A percentile compares a stretch with the other conserved stretches of the same genome.
phyloP scores from a whole-genome alignment of 1,140 invertebrate species.

The Drosophila littoralis region DNA sequence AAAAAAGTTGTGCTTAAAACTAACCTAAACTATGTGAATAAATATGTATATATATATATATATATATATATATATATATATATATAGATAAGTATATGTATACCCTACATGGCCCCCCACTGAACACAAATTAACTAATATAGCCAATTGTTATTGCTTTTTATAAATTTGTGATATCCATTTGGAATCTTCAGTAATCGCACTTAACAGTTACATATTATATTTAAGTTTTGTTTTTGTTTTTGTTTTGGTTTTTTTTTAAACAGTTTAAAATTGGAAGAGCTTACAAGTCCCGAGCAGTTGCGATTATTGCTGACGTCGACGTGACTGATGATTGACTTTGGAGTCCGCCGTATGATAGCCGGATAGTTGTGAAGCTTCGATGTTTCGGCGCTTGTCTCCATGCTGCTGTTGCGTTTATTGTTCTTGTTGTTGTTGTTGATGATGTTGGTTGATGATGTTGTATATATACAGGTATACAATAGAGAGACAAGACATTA shows the following conservation, averaged over 20 bases:
- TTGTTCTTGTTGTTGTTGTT: constrained; percentile 24
- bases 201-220: constrained; percentile 15
- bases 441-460: constrained; percentile 27
- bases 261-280: constrained; percentile 72
- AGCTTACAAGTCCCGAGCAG: constrained; percentile 65
- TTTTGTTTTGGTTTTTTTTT: constrained; percentile 29
- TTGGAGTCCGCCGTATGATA: constrained; percentile 7
- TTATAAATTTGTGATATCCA: constrained; percentile 24
- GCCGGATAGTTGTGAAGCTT: not conserved
- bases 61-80: constrained; percentile 13
- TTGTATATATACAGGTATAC: constrained; percentile 77
- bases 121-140: constrained; percentile 24
- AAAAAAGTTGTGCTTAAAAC: constrained; percentile 41
- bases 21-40: constrained; percentile 37
- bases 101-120: constrained; percentile 24
- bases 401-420: constrained; percentile 22
- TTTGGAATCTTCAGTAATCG: constrained; percentile 24
- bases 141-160: constrained; percentile 55
- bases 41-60: constrained; percentile 8
- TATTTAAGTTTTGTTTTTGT: constrained; percentile 14
- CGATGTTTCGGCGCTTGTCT: constrained; percentile 11
- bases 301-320: constrained; percentile 15
- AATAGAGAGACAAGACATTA: constrained; percentile 82
- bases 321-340: constrained; percentile 16
- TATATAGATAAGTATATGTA: no score